Base-by-base conservation (phyloP, 1,140 invertebrate species). In the Orius laevigatus region DNA sequence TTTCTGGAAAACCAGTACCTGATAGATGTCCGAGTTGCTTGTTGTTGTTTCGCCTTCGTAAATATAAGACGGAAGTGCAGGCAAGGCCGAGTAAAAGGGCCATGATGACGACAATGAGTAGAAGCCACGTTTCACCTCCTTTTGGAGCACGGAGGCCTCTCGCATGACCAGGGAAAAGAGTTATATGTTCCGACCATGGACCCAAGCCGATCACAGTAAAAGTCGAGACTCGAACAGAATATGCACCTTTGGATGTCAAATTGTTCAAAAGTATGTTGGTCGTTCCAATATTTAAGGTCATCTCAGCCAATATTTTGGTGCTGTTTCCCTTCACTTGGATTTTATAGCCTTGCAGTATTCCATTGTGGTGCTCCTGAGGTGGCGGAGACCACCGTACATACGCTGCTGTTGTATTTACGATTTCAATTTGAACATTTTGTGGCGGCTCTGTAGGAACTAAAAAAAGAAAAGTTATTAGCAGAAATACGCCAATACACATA, bases 381-480 rank as follows among this genome's bases (percentile, higher is more conserved):
- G 87, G 87, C 1, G 85, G 75, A 10, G 76, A 72, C 88, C 87
- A 92, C 52, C 76, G 65, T 4, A 92, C 72, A 57, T 75, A 74
- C 1, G 83, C 79, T 6, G 81, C 79, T 2, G 79, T 87, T 39
- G 78, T 69, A 55, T 88, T 89, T 42, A 88, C 72, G 66, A 88
- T 81, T n/a, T 84, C 81, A 40, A 83, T 78, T 50, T 81, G 72
- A 42, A 91, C 75, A 58, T 82, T 79, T 58, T 81, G 76, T 1
- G 87, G 86, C n/a, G 88, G 75, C 5, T 79, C 79, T 1, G 80
- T 79, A 12, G 83, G 82, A 38, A 78, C 77, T 78, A 61, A n/a
- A 64, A 62, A 60, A 54, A 60, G 46, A 10, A 47, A 42, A 51
- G 58, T 14, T 48, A 53, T 34, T 39, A 46, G 20, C 14, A 44